A percentile compares a stretch with the other conserved stretches of the same genome.
phyloP scores from a whole-genome alignment of 2,888 invertebrate species.

The Drosophila rellima region DNA sequence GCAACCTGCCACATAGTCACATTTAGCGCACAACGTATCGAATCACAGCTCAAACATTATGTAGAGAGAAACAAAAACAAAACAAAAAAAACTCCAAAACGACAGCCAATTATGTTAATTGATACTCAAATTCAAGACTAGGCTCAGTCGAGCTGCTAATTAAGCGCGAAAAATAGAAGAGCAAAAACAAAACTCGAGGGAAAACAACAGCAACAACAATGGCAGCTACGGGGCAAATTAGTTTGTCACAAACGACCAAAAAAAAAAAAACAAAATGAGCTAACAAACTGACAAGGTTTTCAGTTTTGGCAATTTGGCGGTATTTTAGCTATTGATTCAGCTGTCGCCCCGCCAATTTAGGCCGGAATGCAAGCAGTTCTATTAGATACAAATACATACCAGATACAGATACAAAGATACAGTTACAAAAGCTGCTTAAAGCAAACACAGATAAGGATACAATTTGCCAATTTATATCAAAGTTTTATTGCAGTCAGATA shows the following conservation, averaged over 20 bases:
- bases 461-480: slow-evolving; percentile 51
- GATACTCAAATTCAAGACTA: slow-evolving; percentile 68
- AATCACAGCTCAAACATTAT: slow-evolving; percentile 62
- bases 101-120: slow-evolving; percentile 74
- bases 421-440: slow-evolving; percentile 15
- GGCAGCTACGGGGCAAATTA: slow-evolving; percentile 51
- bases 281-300: slow-evolving; percentile 54
- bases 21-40: slow-evolving; percentile 45
- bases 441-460: slow-evolving; percentile 27
- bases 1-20: slow-evolving; percentile 12
- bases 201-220: slow-evolving; percentile 7
- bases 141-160: slow-evolving; percentile 56
- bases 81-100: slow-evolving; percentile 19
- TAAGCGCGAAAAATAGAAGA: slow-evolving; percentile 52
- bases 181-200: slow-evolving; percentile 9
- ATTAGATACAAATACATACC: slow-evolving; percentile 19
- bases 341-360: slow-evolving; percentile 48
- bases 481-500: slow-evolving; percentile 49
- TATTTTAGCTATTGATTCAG: slow-evolving; percentile 60
- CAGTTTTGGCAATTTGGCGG: slow-evolving; percentile 37
- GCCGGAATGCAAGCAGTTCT: slow-evolving; percentile 27
- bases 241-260: slow-evolving; percentile 59
- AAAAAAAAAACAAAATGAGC: slow-evolving; percentile 6
- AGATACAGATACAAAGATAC: slow-evolving; percentile 17
- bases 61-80: slow-evolving; percentile 54